Base-by-base conservation (phyloP, 2,888 invertebrate species). In the Athalia cordata region DNA sequence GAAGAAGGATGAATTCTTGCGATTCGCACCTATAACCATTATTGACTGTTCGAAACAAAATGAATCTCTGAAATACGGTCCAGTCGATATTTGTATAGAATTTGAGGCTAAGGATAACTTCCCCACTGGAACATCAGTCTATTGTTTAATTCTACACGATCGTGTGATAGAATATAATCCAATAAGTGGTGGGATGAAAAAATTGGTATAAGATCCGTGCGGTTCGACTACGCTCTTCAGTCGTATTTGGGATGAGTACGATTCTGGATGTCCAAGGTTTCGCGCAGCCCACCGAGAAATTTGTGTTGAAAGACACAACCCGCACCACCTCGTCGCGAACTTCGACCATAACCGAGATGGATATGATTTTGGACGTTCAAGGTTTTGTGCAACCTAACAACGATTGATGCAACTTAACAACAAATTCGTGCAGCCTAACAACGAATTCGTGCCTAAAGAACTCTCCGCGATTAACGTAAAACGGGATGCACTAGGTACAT, bases 391-490 rank as follows among this genome's bases (percentile, higher is more conserved):
- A 50, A 43, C 66, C 77, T 43, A 13, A 9, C 29, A 77, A 78
- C 8, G 67, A 78, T n/a, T n/a, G n/a, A n/a, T n/a, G n/a, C n/a
- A n/a, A n/a, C n/a, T n/a, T n/a, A n/a, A n/a, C n/a, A n/a, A n/a
- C n/a, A n/a, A n/a, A n/a, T n/a, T n/a, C n/a, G n/a, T n/a, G n/a
- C n/a, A n/a, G n/a, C n/a, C n/a, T n/a, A n/a, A n/a, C n/a, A n/a
- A n/a, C n/a, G n/a, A n/a, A 47, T 79, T 79, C 29, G 67, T 79
- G 8, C 13, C 75, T 3, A 81, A 77, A 47, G 77, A 81, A 72
- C 49, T 79, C 9, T 45, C 49, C 57, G 70, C 62, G 1, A 64
- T 79, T 13, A 61, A 52, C n/a, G 50, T 62, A 11, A n/a, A 70
- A 15, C 59, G 29, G 1, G 11, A 65, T 13, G 11, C 55, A 3